A percentile compares a stretch with the other conserved stretches of the same genome.
These are phyloP conservation scores for Gymnocypris eckloni DNA, from an alignment of 2,797 vertebrate genomes.

Conservation along the genomic window DNA sequence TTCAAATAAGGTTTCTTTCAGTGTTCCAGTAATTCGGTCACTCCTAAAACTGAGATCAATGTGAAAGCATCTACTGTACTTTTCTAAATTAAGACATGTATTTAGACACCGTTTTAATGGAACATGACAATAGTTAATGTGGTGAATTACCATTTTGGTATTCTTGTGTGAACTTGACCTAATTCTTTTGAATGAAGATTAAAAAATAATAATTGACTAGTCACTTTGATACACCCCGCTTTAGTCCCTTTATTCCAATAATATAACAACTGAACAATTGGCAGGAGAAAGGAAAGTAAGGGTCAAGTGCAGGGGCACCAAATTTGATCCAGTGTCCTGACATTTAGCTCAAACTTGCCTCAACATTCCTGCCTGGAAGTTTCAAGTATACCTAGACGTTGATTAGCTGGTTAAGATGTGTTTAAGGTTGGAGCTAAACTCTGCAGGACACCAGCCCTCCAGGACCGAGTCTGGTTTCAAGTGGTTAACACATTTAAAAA, in stretches of 20 bases:
- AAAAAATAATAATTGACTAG: constrained; percentile 32
- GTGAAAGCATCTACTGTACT: not conserved
- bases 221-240: not conserved
- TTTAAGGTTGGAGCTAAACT: not conserved
- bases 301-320: constrained; percentile 9
- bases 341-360: not conserved
- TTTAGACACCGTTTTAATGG: not conserved
- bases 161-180: constrained; percentile 11
- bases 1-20: not conserved
- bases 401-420: not conserved
- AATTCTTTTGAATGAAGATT: not conserved
- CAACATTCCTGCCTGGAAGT: not conserved
- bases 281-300: not conserved
- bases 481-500: not conserved
- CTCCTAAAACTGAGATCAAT: not conserved
- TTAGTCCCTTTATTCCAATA: constrained; percentile 42
- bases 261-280: constrained; percentile 13
- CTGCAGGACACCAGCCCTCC: not conserved
- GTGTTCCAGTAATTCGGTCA: not conserved
- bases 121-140: not conserved
- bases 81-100: not conserved
- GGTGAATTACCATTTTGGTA: not conserved
- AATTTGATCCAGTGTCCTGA: not conserved
- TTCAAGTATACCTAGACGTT: not conserved
- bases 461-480: not conserved